phyloP scores from a whole-genome alignment of 2,888 invertebrate genomes.

The Ryuthela nishihirai region DNA sequence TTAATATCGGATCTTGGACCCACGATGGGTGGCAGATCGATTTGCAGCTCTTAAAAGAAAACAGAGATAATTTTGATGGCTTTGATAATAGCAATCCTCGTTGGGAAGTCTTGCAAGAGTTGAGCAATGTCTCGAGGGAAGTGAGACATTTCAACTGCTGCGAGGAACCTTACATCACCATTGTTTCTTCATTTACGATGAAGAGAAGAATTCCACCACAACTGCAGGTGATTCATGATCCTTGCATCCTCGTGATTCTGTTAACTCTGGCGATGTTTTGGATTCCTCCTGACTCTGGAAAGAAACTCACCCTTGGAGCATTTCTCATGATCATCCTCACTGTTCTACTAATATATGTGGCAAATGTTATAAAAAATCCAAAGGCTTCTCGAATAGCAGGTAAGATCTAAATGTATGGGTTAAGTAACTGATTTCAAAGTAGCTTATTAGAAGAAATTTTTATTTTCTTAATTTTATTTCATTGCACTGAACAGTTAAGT shows the following conservation, averaged over 20 bases:
- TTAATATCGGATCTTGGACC: slow-evolving; percentile 18
- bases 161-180: slow-evolving; percentile 17
- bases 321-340: slow-evolving; percentile 11
- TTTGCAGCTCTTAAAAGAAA: neutral
- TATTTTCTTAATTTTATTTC: no score
- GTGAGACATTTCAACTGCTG: slow-evolving; percentile 12
- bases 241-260: slow-evolving; percentile 18
- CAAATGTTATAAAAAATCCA: slow-evolving; percentile 3
- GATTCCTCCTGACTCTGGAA: slow-evolving; percentile 21
- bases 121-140: slow-evolving; percentile 1
- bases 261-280: slow-evolving; percentile 28
- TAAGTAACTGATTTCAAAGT: no score
- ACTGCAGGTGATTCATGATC: slow-evolving; percentile 10
- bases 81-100: slow-evolving; percentile 16
- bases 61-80: slow-evolving; percentile 2
- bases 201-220: slow-evolving; percentile 14
- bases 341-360: slow-evolving; percentile 16
- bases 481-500: no score
- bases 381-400: slow-evolving; percentile 1
- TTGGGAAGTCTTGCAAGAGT: slow-evolving; percentile 8
- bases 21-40: slow-evolving; percentile 29
- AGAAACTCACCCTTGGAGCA: slow-evolving; percentile 17
- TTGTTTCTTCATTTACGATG: slow-evolving; percentile 2
- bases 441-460: no score
- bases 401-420: slow-evolving; percentile 1